Evolutionary conservation across 2,113 vertebrate genomes (phyloP).

Genomic region (Forbesichthys papilliferus): DNA sequence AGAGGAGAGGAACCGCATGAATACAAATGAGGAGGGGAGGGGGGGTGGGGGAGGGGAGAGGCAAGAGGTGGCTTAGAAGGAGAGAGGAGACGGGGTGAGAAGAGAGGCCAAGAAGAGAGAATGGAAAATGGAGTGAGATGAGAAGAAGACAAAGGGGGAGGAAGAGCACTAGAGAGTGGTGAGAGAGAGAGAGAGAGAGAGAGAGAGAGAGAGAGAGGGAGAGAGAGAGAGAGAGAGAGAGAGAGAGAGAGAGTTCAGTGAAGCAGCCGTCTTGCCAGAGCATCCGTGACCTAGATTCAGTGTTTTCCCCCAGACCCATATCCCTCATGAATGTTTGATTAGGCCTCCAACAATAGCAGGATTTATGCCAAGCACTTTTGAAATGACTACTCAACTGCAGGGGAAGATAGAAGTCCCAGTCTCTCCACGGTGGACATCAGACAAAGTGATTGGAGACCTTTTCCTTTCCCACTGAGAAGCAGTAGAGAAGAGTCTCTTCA

Average conservation of each 20-base stretch:
- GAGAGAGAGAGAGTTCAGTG: constrained; percentile 36
- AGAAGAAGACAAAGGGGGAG: not conserved
- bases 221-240: constrained; percentile 1
- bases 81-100: not conserved
- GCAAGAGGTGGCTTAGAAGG: not conserved
- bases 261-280: constrained; percentile 60
- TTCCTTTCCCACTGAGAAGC: constrained; percentile 43
- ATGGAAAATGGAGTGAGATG: not conserved
- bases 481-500: constrained; percentile 39
- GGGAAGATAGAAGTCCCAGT: constrained; percentile 19
- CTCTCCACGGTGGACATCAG: constrained; percentile 28
- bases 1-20: not conserved
- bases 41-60: not conserved
- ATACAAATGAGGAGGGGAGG: not conserved
- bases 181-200: constrained; percentile 3
- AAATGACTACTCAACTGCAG: constrained; percentile 57
- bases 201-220: constrained; percentile 9
- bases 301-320: constrained; percentile 65
- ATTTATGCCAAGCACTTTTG: constrained; percentile 71
- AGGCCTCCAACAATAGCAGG: constrained; percentile 73
- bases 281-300: constrained; percentile 78
- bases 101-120: not conserved
- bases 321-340: constrained; percentile 80
- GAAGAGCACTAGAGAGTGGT: not conserved
- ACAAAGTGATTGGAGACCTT: constrained; percentile 61